phyloP scores from a whole-genome alignment of 2,113 vertebrate genomes.

The Romanogobio albipinnatus region DNA sequence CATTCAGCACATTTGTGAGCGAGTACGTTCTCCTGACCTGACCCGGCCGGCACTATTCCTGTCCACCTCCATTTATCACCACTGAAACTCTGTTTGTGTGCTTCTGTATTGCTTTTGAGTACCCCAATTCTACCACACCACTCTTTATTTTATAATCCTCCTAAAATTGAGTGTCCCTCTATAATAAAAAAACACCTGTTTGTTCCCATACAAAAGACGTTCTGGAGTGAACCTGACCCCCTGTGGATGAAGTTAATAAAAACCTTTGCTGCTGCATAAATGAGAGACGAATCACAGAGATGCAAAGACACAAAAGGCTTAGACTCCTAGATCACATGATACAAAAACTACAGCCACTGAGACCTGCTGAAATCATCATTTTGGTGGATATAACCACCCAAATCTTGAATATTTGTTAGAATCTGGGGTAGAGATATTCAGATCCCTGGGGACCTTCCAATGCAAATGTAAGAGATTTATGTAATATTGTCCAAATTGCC shows the following conservation, averaged over 20 bases:
- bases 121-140: not conserved
- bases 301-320: not conserved
- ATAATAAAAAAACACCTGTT: not conserved
- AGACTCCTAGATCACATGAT: not conserved
- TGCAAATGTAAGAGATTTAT: too few species aligned
- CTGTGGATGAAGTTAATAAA: not conserved
- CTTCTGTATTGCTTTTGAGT: not conserved
- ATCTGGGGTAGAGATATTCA: too few species aligned
- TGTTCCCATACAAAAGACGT: not conserved
- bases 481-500: too few species aligned
- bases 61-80: slow-evolving; percentile 9
- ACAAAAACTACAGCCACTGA: not conserved
- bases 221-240: not conserved
- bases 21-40: slow-evolving; percentile 16
- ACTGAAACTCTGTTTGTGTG: not conserved
- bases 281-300: not conserved
- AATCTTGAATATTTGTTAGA: too few species aligned
- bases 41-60: slow-evolving; percentile 38
- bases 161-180: not conserved
- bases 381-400: not conserved
- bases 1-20: slow-evolving; percentile 30
- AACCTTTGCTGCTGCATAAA: not conserved
- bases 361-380: not conserved
- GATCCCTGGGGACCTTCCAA: too few species aligned
- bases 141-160: not conserved